Conservation (phyloP, 2,888 invertebrate genomes). For the Hemistola chrysoprasaria region DNA sequence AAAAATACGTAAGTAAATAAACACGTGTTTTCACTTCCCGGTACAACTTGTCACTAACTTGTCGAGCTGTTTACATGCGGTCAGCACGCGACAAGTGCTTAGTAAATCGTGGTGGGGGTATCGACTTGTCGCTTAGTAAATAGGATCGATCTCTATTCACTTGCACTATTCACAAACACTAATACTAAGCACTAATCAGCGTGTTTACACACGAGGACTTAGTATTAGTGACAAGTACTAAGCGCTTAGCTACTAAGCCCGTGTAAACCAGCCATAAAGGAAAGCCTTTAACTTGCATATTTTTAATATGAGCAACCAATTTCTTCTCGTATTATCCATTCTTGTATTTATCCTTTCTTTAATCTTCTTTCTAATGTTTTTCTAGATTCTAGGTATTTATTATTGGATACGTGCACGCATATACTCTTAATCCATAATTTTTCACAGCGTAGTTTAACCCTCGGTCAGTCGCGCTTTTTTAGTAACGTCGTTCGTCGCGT, state of each 20-base stretch:
- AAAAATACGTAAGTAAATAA: slow-evolving; percentile 13
- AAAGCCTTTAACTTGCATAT: no score
- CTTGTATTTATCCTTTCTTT: no score
- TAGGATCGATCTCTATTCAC: slow-evolving; percentile 19
- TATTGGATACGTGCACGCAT: no score
- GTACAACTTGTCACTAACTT: slow-evolving; percentile 25
- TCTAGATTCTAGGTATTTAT: no score
- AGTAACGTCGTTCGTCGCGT: no score
- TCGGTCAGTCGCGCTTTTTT: no score
- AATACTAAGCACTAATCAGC: slow-evolving; percentile 18
- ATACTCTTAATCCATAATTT: no score
- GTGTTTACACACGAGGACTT: slow-evolving; percentile 9
- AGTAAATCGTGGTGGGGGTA: slow-evolving; percentile 7
- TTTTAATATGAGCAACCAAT: no score
- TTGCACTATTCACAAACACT: slow-evolving; percentile 19
- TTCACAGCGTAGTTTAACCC: no score
- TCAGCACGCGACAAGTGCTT: slow-evolving; percentile 12
- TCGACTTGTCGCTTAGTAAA: slow-evolving; percentile 18
- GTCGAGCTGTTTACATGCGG: slow-evolving; percentile 19
- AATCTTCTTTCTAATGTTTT: no score
- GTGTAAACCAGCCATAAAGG: slow-evolving; percentile 7
- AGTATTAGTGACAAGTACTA: slow-evolving; percentile 20
- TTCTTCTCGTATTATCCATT: no score
- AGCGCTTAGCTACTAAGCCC: slow-evolving; percentile 17
- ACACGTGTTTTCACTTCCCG: slow-evolving; percentile 1